phyloP scores from a whole-genome alignment of 1,140 invertebrate genomes.

The Drosophila kepulauana region DNA sequence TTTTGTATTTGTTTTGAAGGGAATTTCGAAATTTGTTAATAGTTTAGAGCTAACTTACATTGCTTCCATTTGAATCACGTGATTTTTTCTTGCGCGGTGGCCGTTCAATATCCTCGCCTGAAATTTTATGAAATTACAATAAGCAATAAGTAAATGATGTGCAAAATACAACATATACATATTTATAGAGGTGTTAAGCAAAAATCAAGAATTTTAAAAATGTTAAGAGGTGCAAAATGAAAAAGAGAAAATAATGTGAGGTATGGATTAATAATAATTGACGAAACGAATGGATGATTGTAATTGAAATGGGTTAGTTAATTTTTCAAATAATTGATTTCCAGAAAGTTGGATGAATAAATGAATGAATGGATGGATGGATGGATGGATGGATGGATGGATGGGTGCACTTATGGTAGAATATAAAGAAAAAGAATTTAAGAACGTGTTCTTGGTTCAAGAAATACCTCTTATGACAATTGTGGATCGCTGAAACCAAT shows the following conservation, averaged over 20 bases:
- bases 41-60: conserved; percentile 65
- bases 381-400: no score
- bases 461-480: conserved; percentile 68
- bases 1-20: neutral
- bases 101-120: conserved; percentile 77
- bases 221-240: neutral
- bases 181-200: neutral
- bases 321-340: no score
- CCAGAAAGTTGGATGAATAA: no score
- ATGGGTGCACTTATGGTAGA: neutral
- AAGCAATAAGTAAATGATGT: neutral
- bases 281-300: neutral
- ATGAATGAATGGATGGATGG: no score
- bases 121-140: conserved; percentile 27
- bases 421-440: conserved; percentile 1
- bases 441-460: conserved; percentile 28
- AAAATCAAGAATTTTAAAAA: neutral
- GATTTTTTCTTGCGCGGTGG: conserved; percentile 83
- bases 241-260: neutral
- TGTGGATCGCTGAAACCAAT: conserved; percentile 65
- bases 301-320: conserved; percentile 2
- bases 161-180: neutral
- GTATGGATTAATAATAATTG: neutral
- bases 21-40: conserved; percentile 1
- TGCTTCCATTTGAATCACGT: conserved; percentile 79